Evolutionary conservation across 1,140 invertebrate species (phyloP), one percentile per base, ranked within the genome.

Genomic region (Magallana gigas): DNA sequence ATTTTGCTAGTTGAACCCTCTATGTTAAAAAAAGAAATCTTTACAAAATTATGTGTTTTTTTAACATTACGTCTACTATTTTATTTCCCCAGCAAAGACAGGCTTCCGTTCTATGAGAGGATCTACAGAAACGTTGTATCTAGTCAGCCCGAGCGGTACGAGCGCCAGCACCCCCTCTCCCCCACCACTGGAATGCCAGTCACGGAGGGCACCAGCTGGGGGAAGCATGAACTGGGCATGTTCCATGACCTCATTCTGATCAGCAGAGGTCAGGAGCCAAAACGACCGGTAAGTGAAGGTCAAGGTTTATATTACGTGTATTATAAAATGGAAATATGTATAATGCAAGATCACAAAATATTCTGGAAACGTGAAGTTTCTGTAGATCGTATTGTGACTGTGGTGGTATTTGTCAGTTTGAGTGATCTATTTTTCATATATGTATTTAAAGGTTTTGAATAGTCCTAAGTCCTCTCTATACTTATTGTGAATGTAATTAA

Each of bases 51-150:
- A 64, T 4, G 8, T 18, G 14, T 64, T 64, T 8, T 12, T 4
- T 48, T 48, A 48, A 64, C 59, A n/a, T 8, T 60, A 57, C 11
- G 9, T 56, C 8, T 87, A 62, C 85, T 36, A 29, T 76, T 85
- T 62, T 87, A 85, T 64, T 84, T 14, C 89, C 90, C 14, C 90
- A 94, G 94, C 85, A 92, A 91, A 18, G 93, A 94, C 58, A 88
- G 93, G 68, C 87, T 94, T 14, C 93, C 94, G 8, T 92, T 90
- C 59, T 94, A 94, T 90, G 92, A 94, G 85, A 90, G 92, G 14
- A 89, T 94, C 9, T 94, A 93, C 81, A 91, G 91, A 29, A 89
- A 90, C 18, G 89, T 90, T 1, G 89, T 94, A 5, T 88, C 88
- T 48, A 88, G 92, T 14, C 93, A 94, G 83, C 88, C 87, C 9